Base-by-base conservation (phyloP, 2,113 vertebrate species). In the Cepphus grylle region DNA sequence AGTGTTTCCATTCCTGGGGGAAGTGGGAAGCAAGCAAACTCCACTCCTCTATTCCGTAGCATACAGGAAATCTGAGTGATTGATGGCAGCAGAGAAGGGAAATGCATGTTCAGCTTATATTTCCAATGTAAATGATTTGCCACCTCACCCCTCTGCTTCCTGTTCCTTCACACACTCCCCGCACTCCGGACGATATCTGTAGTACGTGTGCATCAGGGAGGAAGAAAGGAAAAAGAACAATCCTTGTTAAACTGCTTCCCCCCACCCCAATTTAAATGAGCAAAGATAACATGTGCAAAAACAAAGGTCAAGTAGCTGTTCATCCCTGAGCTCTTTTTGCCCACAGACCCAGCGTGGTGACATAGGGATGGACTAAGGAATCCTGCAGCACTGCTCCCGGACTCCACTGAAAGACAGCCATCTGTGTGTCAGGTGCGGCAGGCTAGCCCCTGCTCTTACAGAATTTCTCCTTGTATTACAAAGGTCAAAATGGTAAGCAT, bases 61-160 rank as follows among this genome's bases (percentile, higher is more conserved):
- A 0, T 74, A 93, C 74, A 88, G 95, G 95, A 97, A 97, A 90
- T 73, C 42, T 9, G 72, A 95, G 73, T 97, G 95, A 97, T 83
- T 88, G 96, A 97, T 95, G 71, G 87, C 81, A 90, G 87, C 53
- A 87, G 62, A 63, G 81, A 62, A 63, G 74, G 95, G 87, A 96
- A 97, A 97, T 87, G 95, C 96, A 94, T 81, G 92, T 96, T 94
- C 96, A 96, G 93, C 93, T 83, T 62, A 3, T 88, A 86, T 90
- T 91, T 95, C 94, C 87, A 80, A 94, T 93, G 94, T 90, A 97
- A 96, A 96, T 94, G 26, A 88, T 36, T 95, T 73, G 67, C 85
- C 89, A 87, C 84, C 91, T 96, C 91, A 94, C 81, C 95, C 86
- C 67, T 91, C 86, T 81, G 77, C 84, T 97, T 96, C 95, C 95